Conservation (phyloP, 2,888 invertebrate genomes). For the Eumacrocentrus americanus region DNA sequence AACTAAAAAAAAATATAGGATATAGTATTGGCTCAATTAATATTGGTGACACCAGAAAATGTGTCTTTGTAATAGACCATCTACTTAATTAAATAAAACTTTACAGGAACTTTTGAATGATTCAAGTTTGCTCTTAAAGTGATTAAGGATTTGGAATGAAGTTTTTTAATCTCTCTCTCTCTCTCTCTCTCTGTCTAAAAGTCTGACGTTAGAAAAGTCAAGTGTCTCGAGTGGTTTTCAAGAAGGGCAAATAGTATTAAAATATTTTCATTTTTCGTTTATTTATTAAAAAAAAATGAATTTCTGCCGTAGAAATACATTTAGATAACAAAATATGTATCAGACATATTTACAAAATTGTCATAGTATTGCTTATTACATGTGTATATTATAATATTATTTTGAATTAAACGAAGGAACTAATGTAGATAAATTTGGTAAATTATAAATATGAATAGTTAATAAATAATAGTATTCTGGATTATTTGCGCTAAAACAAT, state of each 20-base stretch:
- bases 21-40: conserved; percentile 6
- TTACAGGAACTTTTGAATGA: neutral
- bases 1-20: neutral
- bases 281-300: neutral
- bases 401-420: too few relatives aligned
- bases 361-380: neutral
- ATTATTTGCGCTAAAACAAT: neutral
- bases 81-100: too few relatives aligned
- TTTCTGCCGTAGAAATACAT: neutral
- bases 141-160: neutral
- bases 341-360: neutral
- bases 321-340: neutral
- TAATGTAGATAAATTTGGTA: neutral
- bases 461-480: conserved; percentile 1
- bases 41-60: neutral
- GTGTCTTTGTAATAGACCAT: neutral
- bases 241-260: too few relatives aligned
- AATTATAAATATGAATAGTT: neutral
- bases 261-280: neutral
- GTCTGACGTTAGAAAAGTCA: neutral
- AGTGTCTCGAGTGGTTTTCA: too few relatives aligned
- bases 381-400: too few relatives aligned
- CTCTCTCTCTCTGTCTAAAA: neutral
- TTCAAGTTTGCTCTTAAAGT: neutral
- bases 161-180: neutral